A percentile compares a stretch with the other conserved stretches of the same genome.
Conservation (phyloP, 1,140 invertebrate species). For the Limonius californicus region DNA sequence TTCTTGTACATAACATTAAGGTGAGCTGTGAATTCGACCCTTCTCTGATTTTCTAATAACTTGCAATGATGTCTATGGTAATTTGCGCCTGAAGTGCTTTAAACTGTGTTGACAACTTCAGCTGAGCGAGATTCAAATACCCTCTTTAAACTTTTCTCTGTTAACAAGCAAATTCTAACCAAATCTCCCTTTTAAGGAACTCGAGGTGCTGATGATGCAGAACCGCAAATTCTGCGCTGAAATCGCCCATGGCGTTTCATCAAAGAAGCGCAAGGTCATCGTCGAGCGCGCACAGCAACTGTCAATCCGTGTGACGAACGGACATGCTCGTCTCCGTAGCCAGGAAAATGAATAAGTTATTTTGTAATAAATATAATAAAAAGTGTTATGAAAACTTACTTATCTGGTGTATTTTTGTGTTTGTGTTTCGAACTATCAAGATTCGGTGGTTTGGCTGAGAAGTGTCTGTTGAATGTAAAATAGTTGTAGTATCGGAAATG, state of each 20-base stretch:
- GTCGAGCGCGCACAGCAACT: conserved; percentile 96
- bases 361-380: too few species aligned
- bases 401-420: too few species aligned
- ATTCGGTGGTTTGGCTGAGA: too few species aligned
- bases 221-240: conserved; percentile 96
- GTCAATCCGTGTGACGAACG: conserved; percentile 93
- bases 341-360: conserved; percentile 94
- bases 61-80: conserved; percentile 43
- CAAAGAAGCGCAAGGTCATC: conserved; percentile 93
- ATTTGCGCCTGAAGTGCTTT: conserved; percentile 44
- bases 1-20: conserved; percentile 71
- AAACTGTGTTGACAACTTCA: conserved; percentile 34
- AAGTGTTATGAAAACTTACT: too few species aligned
- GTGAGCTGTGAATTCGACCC: too few species aligned
- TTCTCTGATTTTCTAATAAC: too few species aligned
- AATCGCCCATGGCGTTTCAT: conserved; percentile 94
- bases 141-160: too few species aligned
- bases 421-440: too few species aligned
- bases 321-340: conserved; percentile 90
- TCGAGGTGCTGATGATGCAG: conserved; percentile 99
- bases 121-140: conserved; percentile 27
- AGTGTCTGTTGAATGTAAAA: too few species aligned
- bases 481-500: too few species aligned
- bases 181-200: conserved; percentile 69
- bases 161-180: too few species aligned